These are phyloP conservation scores for Petaurus breviceps DNA, from an alignment of 2,113 vertebrate genomes.

Conservation along the genomic window DNA sequence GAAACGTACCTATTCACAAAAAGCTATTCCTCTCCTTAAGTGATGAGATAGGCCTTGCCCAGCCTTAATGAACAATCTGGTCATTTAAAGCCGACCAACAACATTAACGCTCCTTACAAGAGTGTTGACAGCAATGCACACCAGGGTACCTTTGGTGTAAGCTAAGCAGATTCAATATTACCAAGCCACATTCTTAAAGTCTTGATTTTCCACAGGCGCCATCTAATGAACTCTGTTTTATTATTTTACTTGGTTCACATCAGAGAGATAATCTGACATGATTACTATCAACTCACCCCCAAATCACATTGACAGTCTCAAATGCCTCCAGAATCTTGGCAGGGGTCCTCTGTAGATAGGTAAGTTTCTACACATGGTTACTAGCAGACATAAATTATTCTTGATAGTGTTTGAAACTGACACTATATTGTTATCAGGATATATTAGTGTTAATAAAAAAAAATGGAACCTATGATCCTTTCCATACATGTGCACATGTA, in stretches of 20 bases:
- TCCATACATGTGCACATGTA: background rate
- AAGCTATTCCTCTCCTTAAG: background rate
- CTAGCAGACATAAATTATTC: background rate
- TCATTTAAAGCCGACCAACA: background rate
- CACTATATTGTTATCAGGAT: background rate
- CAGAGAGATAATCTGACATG: background rate
- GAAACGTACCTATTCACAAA: background rate
- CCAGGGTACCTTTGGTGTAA: background rate
- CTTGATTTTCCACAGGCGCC: background rate
- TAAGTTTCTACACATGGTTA: background rate
- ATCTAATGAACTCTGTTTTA: background rate
- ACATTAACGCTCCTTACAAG: background rate
- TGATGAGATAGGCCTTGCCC: background rate
- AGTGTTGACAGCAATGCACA: background rate
- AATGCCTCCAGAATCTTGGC: background rate
- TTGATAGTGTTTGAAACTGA: background rate
- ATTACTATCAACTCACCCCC: background rate
- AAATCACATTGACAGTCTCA: background rate
- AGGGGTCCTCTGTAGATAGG: background rate
- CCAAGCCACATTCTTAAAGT: background rate
- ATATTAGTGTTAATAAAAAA: background rate
- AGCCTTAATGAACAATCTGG: background rate
- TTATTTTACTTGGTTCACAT: background rate
- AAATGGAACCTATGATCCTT: background rate
- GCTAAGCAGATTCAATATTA: background rate